phyloP scores from a whole-genome alignment of 2,113 vertebrate genomes.

The Trochalopteron elliotii region DNA sequence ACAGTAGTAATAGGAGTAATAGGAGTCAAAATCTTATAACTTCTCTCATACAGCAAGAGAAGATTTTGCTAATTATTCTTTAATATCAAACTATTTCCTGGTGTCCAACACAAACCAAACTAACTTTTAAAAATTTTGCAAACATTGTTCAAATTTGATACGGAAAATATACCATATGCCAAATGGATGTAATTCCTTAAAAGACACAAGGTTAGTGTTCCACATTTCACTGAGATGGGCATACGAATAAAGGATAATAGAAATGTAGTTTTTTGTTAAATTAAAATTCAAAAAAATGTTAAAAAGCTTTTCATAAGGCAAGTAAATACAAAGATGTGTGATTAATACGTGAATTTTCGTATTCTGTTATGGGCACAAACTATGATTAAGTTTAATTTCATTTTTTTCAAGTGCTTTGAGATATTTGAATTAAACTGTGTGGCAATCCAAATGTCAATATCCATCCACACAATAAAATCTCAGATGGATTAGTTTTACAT shows the following conservation, averaged over 20 bases:
- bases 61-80: neutral
- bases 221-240: neutral
- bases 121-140: neutral
- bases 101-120: neutral
- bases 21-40: neutral
- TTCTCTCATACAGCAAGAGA: neutral
- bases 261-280: neutral
- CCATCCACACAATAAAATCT: neutral
- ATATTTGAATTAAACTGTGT: neutral
- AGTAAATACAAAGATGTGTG: neutral
- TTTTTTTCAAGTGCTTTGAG: neutral
- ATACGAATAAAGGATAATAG: neutral
- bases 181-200: neutral
- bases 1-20: neutral
- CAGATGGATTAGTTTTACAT: neutral
- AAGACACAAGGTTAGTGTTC: neutral
- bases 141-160: neutral
- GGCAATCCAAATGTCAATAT: neutral
- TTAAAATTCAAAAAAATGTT: neutral
- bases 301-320: neutral
- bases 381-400: neutral
- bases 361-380: neutral
- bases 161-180: neutral
- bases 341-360: neutral
- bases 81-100: neutral